Evolutionary conservation across 2,888 invertebrate genomes (phyloP), one percentile per base, ranked within the genome.

Genomic region (Holacanthella duospinosa): DNA sequence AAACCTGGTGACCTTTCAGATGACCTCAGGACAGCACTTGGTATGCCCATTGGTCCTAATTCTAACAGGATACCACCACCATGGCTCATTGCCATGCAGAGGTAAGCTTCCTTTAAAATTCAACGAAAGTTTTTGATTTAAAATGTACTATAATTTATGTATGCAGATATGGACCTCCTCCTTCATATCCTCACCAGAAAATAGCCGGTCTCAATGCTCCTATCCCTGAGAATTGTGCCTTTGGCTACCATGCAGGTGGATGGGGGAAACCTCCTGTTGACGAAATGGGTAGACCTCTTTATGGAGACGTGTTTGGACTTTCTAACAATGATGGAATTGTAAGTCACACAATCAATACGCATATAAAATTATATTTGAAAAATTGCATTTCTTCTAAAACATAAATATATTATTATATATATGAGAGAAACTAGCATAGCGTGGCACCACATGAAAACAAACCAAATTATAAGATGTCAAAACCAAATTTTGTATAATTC

Each of bases 201-300:
- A 93, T 99, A 75, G 92, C 96, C 0, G 97, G 97, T 0, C 80
- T 99, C 3, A 99, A 97, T 80, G 95, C 96, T 1, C 95, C 97
- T 0, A 99, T 99, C 74, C 99, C 99, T 0, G 97, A 96, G 66
- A 87, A 88, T 1, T 97, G 96, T 75, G 89, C 94, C 0, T 99
- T 99, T 78, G 99, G 99, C 24, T 99, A 99, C 78, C 97, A 99
- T 80, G 96, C 97, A 0, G 99, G 95, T 44, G 97, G 97, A 28
- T 99, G 97, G 97, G 97, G 99, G 65, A 99, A 99, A 77, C 99
- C 99, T 16, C 99, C 99, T 0, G 99, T 99, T 0, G 99, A 99
- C 79, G 97, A 97, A 79, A 88, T 87, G 67, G 99, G 99, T 43
- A 89, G 94, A 77, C 99, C 99, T 0, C 80, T 99, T 1, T 99